Evolutionary conservation across 2,113 vertebrate genomes (phyloP).

Genomic region (Diadophis punctatus): DNA sequence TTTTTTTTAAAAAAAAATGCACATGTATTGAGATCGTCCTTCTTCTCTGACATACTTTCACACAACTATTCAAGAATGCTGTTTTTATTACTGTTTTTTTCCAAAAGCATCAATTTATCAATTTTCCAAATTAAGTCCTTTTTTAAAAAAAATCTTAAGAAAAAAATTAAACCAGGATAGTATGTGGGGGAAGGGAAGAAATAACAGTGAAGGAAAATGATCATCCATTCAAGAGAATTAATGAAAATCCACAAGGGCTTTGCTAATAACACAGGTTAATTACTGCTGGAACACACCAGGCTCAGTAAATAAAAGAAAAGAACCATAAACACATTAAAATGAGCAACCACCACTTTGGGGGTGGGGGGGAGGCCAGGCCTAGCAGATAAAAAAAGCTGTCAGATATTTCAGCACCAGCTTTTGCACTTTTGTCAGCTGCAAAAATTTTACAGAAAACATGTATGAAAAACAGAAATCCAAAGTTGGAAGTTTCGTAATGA

Average conservation of each 20-base stretch:
- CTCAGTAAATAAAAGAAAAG: slow-evolving; percentile 82
- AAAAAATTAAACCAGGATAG: slow-evolving; percentile 28
- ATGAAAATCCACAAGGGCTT: slow-evolving; percentile 78
- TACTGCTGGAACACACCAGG: slow-evolving; percentile 82
- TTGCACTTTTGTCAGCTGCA: slow-evolving; percentile 41
- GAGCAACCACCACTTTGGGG: slow-evolving; percentile 63
- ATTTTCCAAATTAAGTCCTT: slow-evolving; percentile 49
- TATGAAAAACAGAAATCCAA: background rate
- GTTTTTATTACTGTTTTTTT: slow-evolving; percentile 31
- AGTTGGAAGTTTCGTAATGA: background rate
- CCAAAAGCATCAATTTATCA: slow-evolving; percentile 18
- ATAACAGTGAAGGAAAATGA: slow-evolving; percentile 69
- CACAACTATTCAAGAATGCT: slow-evolving; percentile 51
- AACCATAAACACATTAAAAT: slow-evolving; percentile 75
- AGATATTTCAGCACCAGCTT: slow-evolving; percentile 45
- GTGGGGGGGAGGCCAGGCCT: slow-evolving; percentile 57
- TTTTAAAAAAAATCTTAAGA: slow-evolving; percentile 20
- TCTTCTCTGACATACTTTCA: slow-evolving; percentile 42
- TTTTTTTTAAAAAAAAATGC: slow-evolving; percentile 54
- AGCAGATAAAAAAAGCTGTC: slow-evolving; percentile 56
- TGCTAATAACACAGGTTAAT: slow-evolving; percentile 93
- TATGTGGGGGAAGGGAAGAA: background rate
- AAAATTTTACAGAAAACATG: slow-evolving; percentile 52
- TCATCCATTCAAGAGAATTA: slow-evolving; percentile 75
- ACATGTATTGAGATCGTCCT: slow-evolving; percentile 54